Evolutionary conservation across 2,797 vertebrate species (phyloP).

Genomic region (Lagodon rhomboides): DNA sequence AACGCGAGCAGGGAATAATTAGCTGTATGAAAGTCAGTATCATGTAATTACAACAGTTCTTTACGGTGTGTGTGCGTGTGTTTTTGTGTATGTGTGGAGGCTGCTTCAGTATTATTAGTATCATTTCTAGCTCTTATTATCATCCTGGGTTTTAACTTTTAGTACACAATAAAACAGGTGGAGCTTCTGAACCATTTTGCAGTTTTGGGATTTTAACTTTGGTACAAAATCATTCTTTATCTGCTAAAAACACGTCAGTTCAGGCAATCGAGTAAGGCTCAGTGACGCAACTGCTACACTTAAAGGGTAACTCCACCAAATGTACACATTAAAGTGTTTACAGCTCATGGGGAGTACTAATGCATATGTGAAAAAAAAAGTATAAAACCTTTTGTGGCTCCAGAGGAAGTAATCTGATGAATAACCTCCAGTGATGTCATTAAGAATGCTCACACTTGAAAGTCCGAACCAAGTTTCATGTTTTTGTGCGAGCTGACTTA

Average conservation of each 20-base stretch:
- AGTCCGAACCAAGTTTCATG: no score
- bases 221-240: neutral
- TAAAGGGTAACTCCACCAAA: no score
- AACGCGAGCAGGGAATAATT: constrained; percentile 53
- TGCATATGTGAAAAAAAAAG: no score
- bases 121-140: constrained; percentile 3
- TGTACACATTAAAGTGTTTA: no score
- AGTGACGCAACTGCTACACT: no score
- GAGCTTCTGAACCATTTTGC: constrained; percentile 9
- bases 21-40: constrained; percentile 40
- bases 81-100: constrained; percentile 6
- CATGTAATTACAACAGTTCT: constrained; percentile 39
- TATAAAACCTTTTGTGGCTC: no score
- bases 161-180: constrained; percentile 18
- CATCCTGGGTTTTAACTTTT: neutral
- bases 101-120: constrained; percentile 6
- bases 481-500: no score
- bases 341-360: no score
- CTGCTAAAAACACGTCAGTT: neutral
- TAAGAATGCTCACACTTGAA: no score
- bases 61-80: neutral
- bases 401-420: no score
- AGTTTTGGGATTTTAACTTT: constrained; percentile 12
- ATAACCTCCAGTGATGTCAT: no score
- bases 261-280: neutral